These are phyloP conservation scores for Antheraea pernyi DNA, from an alignment of 1,140 invertebrate genomes.

Conservation along the genomic window DNA sequence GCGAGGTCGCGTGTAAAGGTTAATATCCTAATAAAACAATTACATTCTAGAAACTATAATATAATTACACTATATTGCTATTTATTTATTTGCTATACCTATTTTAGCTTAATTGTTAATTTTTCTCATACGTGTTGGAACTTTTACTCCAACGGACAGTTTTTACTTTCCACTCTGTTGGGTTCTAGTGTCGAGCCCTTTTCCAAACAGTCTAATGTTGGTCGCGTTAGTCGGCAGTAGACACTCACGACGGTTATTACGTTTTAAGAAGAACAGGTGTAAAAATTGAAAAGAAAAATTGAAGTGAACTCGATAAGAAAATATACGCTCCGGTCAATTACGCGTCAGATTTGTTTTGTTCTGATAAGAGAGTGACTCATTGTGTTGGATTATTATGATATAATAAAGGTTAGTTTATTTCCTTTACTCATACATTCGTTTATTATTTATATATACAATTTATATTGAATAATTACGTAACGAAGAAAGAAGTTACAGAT, in stretches of 20 bases:
- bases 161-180: slow-evolving; percentile 51
- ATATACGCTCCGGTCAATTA: background rate
- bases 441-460: too few relatives aligned
- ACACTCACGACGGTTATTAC: background rate
- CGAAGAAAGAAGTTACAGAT: too few relatives aligned
- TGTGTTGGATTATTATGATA: background rate
- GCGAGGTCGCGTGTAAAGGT: too few relatives aligned
- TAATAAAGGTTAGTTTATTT: background rate
- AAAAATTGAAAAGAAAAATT: background rate
- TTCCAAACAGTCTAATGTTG: slow-evolving; percentile 35
- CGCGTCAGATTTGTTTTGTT: background rate
- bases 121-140: slow-evolving; percentile 13
- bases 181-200: slow-evolving; percentile 46
- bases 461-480: too few relatives aligned
- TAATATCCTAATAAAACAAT: too few relatives aligned
- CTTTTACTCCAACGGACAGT: slow-evolving; percentile 48
- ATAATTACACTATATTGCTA: background rate
- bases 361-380: background rate
- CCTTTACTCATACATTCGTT: background rate
- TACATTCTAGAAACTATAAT: background rate
- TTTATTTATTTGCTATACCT: background rate
- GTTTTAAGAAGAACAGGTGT: background rate
- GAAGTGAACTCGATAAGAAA: background rate
- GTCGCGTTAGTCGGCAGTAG: background rate
- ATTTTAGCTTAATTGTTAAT: background rate